A percentile compares a stretch with the other conserved stretches of the same genome.
These are phyloP conservation scores for Arizona elegans DNA, from an alignment of 2,113 vertebrate genomes.

Conservation along the genomic window DNA sequence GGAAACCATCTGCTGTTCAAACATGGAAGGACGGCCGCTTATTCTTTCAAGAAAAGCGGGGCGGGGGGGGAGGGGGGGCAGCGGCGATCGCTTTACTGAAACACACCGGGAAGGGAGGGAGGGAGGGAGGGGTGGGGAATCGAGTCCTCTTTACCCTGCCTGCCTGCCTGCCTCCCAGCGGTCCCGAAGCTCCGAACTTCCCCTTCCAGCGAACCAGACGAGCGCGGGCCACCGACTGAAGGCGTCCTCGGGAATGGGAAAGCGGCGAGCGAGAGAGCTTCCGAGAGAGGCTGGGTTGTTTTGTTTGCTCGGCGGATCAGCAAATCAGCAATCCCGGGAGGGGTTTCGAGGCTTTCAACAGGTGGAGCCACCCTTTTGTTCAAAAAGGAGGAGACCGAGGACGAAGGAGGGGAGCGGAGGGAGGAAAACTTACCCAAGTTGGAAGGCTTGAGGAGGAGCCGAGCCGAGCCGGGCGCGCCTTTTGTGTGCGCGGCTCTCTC, in stretches of 20 bases:
- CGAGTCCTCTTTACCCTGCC: background rate
- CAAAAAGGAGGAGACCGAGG: background rate
- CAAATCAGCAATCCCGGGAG: background rate
- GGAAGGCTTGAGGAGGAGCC: background rate
- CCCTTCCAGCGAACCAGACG: background rate
- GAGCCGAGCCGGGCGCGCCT: background rate
- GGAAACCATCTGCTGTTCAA: slow-evolving; percentile 49
- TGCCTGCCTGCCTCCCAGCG: background rate
- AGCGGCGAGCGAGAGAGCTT: background rate
- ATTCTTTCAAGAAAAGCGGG: background rate
- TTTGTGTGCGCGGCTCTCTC: slow-evolving; percentile 8
- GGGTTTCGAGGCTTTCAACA: slow-evolving; percentile 51
- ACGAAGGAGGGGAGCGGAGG: background rate
- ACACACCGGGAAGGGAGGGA: background rate
- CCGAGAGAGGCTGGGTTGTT: background rate
- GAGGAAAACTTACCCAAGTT: slow-evolving; percentile 18
- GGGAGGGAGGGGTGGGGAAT: accelerated
- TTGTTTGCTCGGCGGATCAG: background rate
- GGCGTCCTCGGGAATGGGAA: background rate
- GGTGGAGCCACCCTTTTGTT: slow-evolving; percentile 39
- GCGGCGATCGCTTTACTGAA: background rate
- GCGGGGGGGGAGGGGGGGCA: no score
- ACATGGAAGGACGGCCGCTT: background rate
- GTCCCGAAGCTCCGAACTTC: background rate
- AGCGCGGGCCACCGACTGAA: background rate